Evolutionary conservation across 1,140 invertebrate genomes (phyloP), one percentile per base, ranked within the genome.

Genomic region (Calephelis nemesis): DNA sequence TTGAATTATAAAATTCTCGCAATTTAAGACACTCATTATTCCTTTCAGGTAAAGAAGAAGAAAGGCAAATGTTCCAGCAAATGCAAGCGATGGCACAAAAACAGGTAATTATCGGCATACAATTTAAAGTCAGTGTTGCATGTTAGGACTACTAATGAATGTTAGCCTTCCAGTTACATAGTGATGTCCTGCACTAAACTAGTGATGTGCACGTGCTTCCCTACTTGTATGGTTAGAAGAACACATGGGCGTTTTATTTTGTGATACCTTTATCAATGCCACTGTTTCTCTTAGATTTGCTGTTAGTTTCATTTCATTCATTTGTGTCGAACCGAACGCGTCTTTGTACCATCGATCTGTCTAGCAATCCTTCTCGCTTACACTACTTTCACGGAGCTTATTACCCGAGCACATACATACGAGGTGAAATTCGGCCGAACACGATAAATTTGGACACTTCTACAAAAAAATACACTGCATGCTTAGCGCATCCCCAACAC

Each of bases 71-170:
- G 97, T 96, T 98, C 93, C 97, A 98, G 93, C 97, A 98, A 93
- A 97, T 98, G 96, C 97, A 98, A 92, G 96, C 97, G 67, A 95
- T 98, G 95, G 97, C 97, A 85, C 97, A 98, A 92, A 98, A 98
- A 94, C 97, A 98, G 96, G 97, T 98, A 95, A 95, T 94, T 95
- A 94, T 93, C 79, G 75, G 72, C 75, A 63, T 60, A 49, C 39
- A 70, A 65, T 70, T 76, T 69, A 62, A 74, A 85, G 74, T 79
- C 70, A 67, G 74, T 84, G 72, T 73, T 75, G 86, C 86, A 88
- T 87, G 86, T 50, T 13, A 68, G 50, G 50, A 69, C 49, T 45
- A 73, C 72, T 62, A 75, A 66, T 49, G 30, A n/a, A 65, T 69
- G 40, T 58, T 47, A 13, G 52, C 19, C 54, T 49, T 50, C 69